Evolutionary conservation across 2,113 vertebrate genomes (phyloP).

Genomic region (Blennius ocellaris): DNA sequence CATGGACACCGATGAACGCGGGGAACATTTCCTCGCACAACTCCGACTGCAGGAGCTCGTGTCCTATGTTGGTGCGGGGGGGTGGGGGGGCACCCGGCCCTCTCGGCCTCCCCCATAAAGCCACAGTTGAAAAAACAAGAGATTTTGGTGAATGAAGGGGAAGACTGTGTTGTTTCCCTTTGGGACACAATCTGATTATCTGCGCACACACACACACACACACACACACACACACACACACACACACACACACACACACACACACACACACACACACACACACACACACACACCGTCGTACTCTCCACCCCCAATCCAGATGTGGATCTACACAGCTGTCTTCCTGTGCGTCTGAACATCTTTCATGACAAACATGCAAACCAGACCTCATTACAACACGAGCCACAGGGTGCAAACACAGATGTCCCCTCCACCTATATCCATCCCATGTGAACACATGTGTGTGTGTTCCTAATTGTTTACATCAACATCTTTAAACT

Average conservation of each 20-base stretch:
- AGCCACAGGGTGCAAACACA: slow-evolving; percentile 31
- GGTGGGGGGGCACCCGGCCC: background rate
- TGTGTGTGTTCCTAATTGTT: slow-evolving; percentile 70
- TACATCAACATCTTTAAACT: slow-evolving; percentile 78
- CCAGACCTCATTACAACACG: slow-evolving; percentile 46
- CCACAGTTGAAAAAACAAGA: slow-evolving; percentile 49
- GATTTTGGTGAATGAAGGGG: slow-evolving; percentile 50
- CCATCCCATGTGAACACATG: slow-evolving; percentile 43
- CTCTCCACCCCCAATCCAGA: slow-evolving; percentile 65
- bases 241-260: too few relatives aligned
- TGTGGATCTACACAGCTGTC: slow-evolving; percentile 74
- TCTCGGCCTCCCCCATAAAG: slow-evolving; percentile 25
- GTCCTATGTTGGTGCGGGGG: background rate
- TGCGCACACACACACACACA: slow-evolving; percentile 32
- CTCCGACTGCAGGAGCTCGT: background rate
- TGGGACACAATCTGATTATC: slow-evolving; percentile 59
- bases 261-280: slow-evolving; percentile 19
- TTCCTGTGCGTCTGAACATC: slow-evolving; percentile 70
- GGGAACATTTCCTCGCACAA: too few relatives aligned
- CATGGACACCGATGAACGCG: background rate
- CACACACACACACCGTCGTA: slow-evolving; percentile 29
- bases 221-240: slow-evolving; percentile 9
- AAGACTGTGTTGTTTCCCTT: slow-evolving; percentile 56
- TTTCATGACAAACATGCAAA: slow-evolving; percentile 52
- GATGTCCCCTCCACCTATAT: slow-evolving; percentile 51